These are phyloP conservation scores for Verasper variegatus DNA, from an alignment of 2,113 vertebrate genomes.

Conservation along the genomic window DNA sequence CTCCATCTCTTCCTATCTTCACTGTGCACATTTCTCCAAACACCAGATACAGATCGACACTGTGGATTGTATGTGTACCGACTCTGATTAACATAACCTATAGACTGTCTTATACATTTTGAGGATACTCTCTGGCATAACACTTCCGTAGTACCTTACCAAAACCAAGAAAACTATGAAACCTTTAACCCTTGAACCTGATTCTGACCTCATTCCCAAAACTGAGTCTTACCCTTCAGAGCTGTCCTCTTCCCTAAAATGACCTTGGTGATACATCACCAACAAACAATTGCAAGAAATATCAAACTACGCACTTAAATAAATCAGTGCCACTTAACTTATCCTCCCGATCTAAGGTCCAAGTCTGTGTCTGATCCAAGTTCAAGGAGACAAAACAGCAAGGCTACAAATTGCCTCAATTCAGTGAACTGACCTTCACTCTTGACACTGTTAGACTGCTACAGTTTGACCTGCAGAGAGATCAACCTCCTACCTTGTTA, in stretches of 20 bases:
- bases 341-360: no score
- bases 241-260: no score
- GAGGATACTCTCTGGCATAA: no score
- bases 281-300: no score
- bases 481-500: neutral
- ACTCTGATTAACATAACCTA: no score
- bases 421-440: neutral
- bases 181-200: neutral
- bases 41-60: neutral
- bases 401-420: neutral
- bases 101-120: neutral
- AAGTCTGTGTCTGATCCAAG: no score
- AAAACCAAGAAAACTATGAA: no score
- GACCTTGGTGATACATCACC: no score
- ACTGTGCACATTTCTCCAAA: neutral
- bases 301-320: no score
- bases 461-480: constrained; percentile 7
- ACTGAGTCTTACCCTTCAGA: neutral
- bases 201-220: neutral
- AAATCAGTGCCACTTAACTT: no score
- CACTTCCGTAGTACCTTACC: no score
- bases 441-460: neutral
- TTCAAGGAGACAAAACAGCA: neutral
- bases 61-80: neutral
- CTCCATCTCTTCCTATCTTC: neutral